These are phyloP conservation scores for Chauna torquata DNA, from an alignment of 2,113 vertebrate species.

Conservation along the genomic window DNA sequence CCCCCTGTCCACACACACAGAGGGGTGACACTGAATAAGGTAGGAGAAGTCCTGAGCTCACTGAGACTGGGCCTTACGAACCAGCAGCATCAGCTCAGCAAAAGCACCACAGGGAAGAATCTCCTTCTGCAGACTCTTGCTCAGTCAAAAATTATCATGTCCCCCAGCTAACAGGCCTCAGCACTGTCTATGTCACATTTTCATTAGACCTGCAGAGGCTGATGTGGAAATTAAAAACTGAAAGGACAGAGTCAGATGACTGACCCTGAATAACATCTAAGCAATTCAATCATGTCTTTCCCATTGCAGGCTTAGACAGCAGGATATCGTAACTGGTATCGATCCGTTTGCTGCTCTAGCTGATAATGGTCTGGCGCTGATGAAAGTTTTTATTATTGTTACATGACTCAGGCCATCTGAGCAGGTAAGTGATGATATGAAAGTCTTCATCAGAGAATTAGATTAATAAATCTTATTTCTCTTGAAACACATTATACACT, in stretches of 20 bases:
- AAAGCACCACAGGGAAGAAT: background rate
- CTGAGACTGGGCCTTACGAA: background rate
- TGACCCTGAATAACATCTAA: constrained; percentile 62
- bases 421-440: background rate
- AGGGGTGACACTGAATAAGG: background rate
- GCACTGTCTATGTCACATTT: background rate
- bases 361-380: background rate
- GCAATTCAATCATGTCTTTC: constrained; percentile 51
- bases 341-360: constrained; percentile 15
- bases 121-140: background rate
- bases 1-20: background rate
- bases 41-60: background rate
- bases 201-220: constrained; percentile 6
- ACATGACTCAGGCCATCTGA: constrained; percentile 17
- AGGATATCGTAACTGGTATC: constrained; percentile 29
- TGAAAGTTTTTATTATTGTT: constrained; percentile 16
- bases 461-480: background rate
- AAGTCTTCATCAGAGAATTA: constrained; percentile 1
- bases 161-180: background rate
- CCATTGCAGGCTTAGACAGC: constrained; percentile 34
- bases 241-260: constrained; percentile 44
- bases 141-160: background rate
- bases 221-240: constrained; percentile 21
- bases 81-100: background rate
- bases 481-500: background rate